Evolutionary conservation across 2,113 vertebrate genomes (phyloP), one percentile per base, ranked within the genome.

Genomic region (Limanda limanda): DNA sequence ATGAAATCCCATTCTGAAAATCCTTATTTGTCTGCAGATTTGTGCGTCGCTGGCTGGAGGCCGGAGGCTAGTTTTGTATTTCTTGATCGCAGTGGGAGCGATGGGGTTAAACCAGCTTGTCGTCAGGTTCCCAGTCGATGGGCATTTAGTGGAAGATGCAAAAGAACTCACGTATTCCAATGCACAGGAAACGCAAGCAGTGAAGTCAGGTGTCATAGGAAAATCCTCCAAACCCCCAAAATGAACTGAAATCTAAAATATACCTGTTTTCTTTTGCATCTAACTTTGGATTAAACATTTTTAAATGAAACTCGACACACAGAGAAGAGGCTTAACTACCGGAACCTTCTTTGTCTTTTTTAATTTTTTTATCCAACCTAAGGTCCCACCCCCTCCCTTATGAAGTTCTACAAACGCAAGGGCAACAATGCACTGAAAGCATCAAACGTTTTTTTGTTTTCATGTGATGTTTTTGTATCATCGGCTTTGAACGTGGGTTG

Each of bases 401-500:
- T 18, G 27, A 71, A 67, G 56, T 67, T 65, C 60, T 63, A 58
- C 62, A 78, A 76, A 52, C 42, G 23, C 18, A 40, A 63, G 58
- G 66, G 47, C 57, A 66, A 63, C 75, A 79, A 68, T 23, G 71
- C 82, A 59, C 69, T 48, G 72, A 76, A 63, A 71, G 55, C 74
- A 67, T 81, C 23, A 52, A 55, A 78, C 74, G 12, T 47, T 40
- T 4, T 21, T 25, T 21, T 25, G 63, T 66, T 78, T 78, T 66
- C 25, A 24, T 21, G n/a, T 13, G 18, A 61, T 78, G 45, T 69
- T 79, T 63, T 58, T 31, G 54, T 21, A n/a, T n/a, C 60, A 64
- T 76, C 74, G 85, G 74, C 61, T 86, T 60, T 82, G 27, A 73
- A 82, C 56, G 27, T 31, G 27, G 27, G 27, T 1, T 7, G 27